Evolutionary conservation across 2,113 vertebrate species (phyloP).

Genomic region (Marmota flaviventris): DNA sequence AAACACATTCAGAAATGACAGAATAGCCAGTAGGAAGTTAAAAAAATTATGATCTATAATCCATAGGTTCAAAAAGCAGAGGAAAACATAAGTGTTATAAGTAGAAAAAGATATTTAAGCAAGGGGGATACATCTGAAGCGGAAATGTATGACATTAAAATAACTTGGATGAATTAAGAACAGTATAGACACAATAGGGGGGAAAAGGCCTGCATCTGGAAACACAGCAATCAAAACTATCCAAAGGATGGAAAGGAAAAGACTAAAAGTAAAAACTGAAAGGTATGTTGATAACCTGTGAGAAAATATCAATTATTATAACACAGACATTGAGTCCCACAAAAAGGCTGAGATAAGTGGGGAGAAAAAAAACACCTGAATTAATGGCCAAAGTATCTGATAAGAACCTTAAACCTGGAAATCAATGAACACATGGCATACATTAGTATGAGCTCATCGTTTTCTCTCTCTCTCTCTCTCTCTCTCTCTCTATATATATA

Average conservation of each 20-base stretch:
- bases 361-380: background rate
- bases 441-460: background rate
- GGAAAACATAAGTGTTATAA: background rate
- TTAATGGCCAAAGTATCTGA: background rate
- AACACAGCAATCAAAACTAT: conserved; percentile 1
- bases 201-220: background rate
- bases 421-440: background rate
- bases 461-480: no score
- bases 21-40: background rate
- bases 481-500: no score
- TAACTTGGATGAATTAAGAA: background rate
- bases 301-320: conserved; percentile 17
- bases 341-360: background rate
- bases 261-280: background rate
- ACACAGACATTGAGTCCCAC: background rate
- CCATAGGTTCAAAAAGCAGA: conserved; percentile 22
- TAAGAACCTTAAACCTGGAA: background rate
- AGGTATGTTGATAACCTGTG: background rate
- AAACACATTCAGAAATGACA: conserved; percentile 46
- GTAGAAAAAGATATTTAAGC: background rate
- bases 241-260: background rate
- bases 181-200: background rate
- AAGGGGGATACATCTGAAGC: background rate
- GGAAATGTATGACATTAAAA: conserved; percentile 45
- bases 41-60: background rate